Percentiles rank a stretch among this genome's conserved stretches.
These are phyloP conservation scores for Drosophila gaucha DNA, from an alignment of 2,888 invertebrate species.

Conservation along the genomic window DNA sequence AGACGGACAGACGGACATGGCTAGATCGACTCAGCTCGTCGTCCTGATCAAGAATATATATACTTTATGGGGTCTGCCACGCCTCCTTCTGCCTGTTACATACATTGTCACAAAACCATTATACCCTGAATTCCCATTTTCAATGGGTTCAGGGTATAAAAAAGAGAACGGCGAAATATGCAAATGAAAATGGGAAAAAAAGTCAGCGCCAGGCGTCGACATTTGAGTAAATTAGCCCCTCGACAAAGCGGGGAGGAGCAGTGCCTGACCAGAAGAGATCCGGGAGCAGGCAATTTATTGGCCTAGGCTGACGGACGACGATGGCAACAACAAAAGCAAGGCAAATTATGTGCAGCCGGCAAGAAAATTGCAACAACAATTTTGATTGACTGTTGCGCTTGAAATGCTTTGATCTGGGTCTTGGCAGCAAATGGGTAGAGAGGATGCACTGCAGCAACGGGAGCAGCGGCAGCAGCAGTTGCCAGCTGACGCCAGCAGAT, in stretches of 20 bases:
- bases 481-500: conserved; percentile 66
- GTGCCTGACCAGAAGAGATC: not conserved
- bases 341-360: conserved; percentile 29
- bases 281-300: conserved; percentile 55
- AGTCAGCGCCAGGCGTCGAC: conserved; percentile 74
- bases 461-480: conserved; percentile 27
- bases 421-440: conserved; percentile 16
- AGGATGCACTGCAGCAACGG: conserved; percentile 4
- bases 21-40: too few species aligned
- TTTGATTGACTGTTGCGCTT: conserved; percentile 76
- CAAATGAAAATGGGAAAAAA: conserved; percentile 29
- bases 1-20: too few species aligned
- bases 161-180: conserved; percentile 17
- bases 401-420: conserved; percentile 72
- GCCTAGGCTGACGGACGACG: conserved; percentile 59
- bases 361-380: conserved; percentile 49
- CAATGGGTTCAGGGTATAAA: not conserved
- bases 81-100: too few species aligned
- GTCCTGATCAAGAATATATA: too few species aligned
- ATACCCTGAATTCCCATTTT: too few species aligned
- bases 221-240: conserved; percentile 70
- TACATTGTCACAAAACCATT: too few species aligned
- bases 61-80: too few species aligned
- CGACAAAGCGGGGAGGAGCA: not conserved
- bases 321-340: conserved; percentile 43